Base-by-base conservation (phyloP, 1,140 invertebrate genomes). In the Ips typographus region DNA sequence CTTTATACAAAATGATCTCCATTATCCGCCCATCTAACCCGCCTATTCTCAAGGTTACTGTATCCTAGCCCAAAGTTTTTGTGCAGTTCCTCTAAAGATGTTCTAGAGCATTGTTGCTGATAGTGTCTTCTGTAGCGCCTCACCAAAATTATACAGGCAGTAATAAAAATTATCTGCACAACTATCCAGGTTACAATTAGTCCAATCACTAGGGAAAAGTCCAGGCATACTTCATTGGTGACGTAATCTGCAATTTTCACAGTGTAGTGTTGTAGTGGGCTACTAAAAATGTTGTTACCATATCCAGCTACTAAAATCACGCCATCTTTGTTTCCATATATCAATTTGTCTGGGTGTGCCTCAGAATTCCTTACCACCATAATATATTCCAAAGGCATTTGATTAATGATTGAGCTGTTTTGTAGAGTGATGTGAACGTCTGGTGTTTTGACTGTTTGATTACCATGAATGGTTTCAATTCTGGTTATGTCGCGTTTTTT, bases 241-340 rank as follows among this genome's bases (percentile, higher is more conserved):
- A 59, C 58, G 66, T 69, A 74, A 71, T 79, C 78, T 80, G 37
- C 5, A 62, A 62, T 22, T 2, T 5, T 5, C 37, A 59, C 39
- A 59, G 37, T 1, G 37, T 47, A 38, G 8, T 37, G 60, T 47
- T 7, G 2, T 39, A 1, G 49, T 49, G 36, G 49, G 22, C 4
- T 53, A 70, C 68, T 76, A 22, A 22, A 22, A 22, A 22, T 22
- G 22, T 22, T 22, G 22, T 22, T 75, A 82, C 80, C 82, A 58
- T 82, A 82, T 62, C 83, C 83, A 1, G 83, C 82, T 38, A 84
- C 80, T 36, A 84, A 71, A 63, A 84, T 75, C 60, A 80, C 79
- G 1, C 51, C 44, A 36, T 81, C 79, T 52, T 80, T 79, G 40
- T 84, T 82, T 1, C 82, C 83, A 59, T 81, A 80, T 56, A 84